phyloP scores from a whole-genome alignment of 2,113 vertebrate genomes.

The Perccottus glenii region DNA sequence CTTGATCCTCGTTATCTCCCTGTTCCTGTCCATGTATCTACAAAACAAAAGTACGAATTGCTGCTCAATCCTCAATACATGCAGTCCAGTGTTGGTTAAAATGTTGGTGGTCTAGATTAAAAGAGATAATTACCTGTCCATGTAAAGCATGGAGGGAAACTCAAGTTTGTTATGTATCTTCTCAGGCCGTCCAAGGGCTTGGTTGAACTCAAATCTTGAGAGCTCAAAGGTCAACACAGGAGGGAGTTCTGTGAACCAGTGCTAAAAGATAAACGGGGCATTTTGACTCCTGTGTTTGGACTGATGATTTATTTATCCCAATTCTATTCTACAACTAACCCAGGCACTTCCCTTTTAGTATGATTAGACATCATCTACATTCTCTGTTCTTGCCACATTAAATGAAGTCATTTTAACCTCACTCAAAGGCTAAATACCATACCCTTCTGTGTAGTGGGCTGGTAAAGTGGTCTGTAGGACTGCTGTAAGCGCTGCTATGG shows the following conservation, averaged over 20 bases:
- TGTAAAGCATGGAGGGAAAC: conserved; percentile 95
- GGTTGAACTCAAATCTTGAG: conserved; percentile 98
- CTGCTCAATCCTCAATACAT: not conserved
- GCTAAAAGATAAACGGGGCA: conserved; percentile 73
- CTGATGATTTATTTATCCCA: not conserved
- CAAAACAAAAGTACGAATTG: not conserved
- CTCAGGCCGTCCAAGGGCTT: conserved; percentile 96
- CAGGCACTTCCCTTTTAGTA: too few species aligned
- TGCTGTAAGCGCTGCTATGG: conserved; percentile 13
- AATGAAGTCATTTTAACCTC: not conserved
- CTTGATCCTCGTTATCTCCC: conserved; percentile 96
- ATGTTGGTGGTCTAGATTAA: not conserved
- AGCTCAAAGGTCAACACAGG: conserved; percentile 97
- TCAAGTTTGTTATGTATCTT: conserved; percentile 99
- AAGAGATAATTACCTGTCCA: conserved; percentile 87
- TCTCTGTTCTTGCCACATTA: too few species aligned
- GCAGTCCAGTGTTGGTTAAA: not conserved
- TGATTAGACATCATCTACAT: too few species aligned
- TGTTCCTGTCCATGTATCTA: conserved; percentile 98
- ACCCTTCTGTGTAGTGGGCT: conserved; percentile 37
- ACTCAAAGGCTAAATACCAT: conserved; percentile 29
- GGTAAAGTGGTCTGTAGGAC: conserved; percentile 59
- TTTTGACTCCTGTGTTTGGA: not conserved
- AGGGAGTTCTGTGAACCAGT: conserved; percentile 98
- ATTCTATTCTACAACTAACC: not conserved